Percentiles rank a stretch among this genome's conserved stretches.
These are phyloP conservation scores for Acrobasis suavella DNA, from an alignment of 2,888 invertebrate species.

Conservation along the genomic window DNA sequence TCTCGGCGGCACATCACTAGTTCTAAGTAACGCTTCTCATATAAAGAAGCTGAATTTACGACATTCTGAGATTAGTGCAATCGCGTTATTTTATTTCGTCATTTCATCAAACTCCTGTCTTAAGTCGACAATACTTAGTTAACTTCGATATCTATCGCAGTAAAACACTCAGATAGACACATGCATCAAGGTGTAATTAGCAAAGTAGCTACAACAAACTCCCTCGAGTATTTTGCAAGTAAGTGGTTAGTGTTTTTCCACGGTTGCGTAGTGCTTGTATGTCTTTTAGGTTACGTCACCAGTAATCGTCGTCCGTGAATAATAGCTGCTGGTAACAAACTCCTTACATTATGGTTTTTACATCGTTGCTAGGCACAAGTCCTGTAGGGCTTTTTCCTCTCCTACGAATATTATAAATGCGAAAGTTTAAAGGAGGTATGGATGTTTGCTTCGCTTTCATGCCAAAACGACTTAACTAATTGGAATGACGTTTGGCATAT, in stretches of 20 bases:
- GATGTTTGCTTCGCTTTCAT: too few species aligned
- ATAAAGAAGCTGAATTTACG: too few species aligned
- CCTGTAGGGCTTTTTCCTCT: too few species aligned
- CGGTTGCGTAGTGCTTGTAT: slow-evolving; percentile 31
- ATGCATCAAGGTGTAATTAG: neutral
- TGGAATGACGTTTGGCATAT: too few species aligned
- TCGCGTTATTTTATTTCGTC: too few species aligned
- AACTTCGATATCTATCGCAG: neutral
- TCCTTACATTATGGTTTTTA: neutral
- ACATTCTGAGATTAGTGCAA: too few species aligned
- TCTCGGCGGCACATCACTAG: too few species aligned
- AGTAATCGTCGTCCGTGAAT: slow-evolving; percentile 15
- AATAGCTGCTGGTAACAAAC: slow-evolving; percentile 7
- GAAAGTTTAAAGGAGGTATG: too few species aligned
- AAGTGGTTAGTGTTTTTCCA: slow-evolving; percentile 39
- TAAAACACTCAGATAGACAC: neutral
- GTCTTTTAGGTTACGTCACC: slow-evolving; percentile 27
- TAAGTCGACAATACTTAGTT: neutral
- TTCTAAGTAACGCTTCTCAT: too few species aligned
- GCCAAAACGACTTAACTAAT: too few species aligned
- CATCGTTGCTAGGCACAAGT: neutral
- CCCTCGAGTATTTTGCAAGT: slow-evolving; percentile 30
- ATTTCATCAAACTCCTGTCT: too few species aligned
- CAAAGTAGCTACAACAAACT: slow-evolving; percentile 17
- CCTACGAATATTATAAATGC: too few species aligned